Percentiles rank a stretch among this genome's conserved stretches.
phyloP scores from a whole-genome alignment of 2,113 vertebrate species.

The Hassar affinis region DNA sequence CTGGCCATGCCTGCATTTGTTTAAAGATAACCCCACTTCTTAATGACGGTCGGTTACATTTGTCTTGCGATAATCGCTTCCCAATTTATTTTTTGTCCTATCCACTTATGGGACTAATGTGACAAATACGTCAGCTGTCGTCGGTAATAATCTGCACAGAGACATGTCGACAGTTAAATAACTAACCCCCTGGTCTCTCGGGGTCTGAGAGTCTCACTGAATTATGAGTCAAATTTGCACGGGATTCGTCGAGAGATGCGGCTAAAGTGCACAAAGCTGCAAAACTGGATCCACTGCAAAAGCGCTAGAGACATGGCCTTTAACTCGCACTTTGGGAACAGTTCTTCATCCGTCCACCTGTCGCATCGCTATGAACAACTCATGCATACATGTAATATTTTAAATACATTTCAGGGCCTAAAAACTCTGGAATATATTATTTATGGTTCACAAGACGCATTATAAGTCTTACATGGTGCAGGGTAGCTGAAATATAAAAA shows the following conservation, averaged over 20 bases:
- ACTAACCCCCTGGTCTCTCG: constrained; percentile 19
- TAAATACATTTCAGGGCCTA: background rate
- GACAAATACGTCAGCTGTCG: constrained; percentile 45
- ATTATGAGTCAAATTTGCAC: constrained; percentile 13
- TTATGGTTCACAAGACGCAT: background rate
- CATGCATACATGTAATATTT: too few species aligned
- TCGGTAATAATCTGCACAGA: constrained; percentile 12
- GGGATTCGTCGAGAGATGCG: background rate
- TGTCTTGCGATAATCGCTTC: background rate
- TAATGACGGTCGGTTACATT: background rate
- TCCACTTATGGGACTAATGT: constrained; percentile 18
- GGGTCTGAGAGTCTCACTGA: constrained; percentile 24
- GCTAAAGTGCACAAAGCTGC: background rate
- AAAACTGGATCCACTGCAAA: background rate
- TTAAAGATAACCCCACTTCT: background rate
- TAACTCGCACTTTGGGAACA: background rate
- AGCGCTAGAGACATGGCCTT: background rate
- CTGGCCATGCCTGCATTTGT: background rate
- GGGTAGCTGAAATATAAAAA: background rate
- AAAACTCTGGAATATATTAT: background rate
- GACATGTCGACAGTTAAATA: constrained; percentile 37
- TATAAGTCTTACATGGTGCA: background rate
- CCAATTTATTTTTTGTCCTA: constrained; percentile 3
- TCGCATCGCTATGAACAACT: background rate
- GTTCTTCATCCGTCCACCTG: background rate